Base-by-base conservation (phyloP, 2,888 invertebrate species). In the Ophioninae sp. region DNA sequence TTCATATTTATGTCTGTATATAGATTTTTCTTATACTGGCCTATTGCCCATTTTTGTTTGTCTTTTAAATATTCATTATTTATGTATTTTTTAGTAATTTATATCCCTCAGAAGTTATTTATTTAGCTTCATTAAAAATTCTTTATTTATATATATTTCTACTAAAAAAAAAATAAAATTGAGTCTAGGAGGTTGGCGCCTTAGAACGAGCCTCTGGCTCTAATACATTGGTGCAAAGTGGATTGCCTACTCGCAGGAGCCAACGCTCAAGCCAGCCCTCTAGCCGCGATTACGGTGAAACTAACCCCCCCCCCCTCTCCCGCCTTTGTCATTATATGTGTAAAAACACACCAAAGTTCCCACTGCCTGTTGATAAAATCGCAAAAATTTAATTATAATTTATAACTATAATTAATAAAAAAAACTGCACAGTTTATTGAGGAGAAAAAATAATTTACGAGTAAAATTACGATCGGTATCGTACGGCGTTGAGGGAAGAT, bases 171-270 rank as follows among this genome's bases (percentile, higher is more conserved):
- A 23, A 56, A n/a, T n/a, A n/a, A 10, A 30, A 1, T 30, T 17
- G 17, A 23, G 6, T 6, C 10, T 17, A 44, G 56, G 13, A 51
- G 13, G 6, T 39, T 10, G 65, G 75, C 78, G 75, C 84, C 79
- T 81, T 51, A 20, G 58, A 44, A 51, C 65, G 30, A 72, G 59
- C 58, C 56, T 10, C 75, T 75, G 75, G 39, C 79, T 86, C 85
- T 86, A 87, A 85, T 85, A 78, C 88, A 87, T 76, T 41, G 58
- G 1, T 85, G 88, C 72, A 68, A 51, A 68, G 82, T 73, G 75
- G 84, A 85, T 85, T 86, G 87, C 85, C 77, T 86, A 76, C n/a
- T 0, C 39, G 13, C 71, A 85, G 87, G 88, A 75, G 85, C 82
- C 65, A 13, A 13, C 20, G 59, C 7, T 6, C 22, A 10, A 41